A percentile compares a stretch with the other conserved stretches of the same genome.
phyloP scores from a whole-genome alignment of 2,113 vertebrate genomes.

The Limnothrissa miodon region DNA sequence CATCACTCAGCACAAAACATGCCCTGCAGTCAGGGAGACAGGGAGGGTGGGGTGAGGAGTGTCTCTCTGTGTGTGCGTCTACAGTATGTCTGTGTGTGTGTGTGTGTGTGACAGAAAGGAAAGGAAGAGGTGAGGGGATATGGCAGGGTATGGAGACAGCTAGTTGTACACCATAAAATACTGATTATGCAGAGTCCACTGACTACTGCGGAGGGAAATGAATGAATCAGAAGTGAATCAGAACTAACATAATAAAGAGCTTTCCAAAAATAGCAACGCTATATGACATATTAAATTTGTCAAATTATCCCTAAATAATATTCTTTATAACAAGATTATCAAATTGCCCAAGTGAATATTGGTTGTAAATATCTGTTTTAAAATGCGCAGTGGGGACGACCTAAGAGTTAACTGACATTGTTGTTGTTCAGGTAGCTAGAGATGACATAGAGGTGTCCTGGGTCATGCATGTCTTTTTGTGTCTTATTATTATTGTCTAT shows the following conservation, averaged over 20 bases:
- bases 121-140: neutral
- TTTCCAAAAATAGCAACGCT: too few species aligned
- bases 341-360: neutral
- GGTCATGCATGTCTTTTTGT: neutral
- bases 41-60: neutral
- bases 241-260: too few species aligned
- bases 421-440: neutral
- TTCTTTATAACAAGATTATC: too few species aligned
- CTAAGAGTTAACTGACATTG: neutral
- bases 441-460: neutral
- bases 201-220: neutral
- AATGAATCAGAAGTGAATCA: neutral
- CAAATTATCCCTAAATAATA: too few species aligned
- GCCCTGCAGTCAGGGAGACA: neutral
- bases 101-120: neutral
- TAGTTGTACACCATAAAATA: neutral
- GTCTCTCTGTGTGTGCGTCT: neutral
- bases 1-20: constrained; percentile 11
- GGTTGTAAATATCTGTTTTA: neutral
- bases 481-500: neutral
- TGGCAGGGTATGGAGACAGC: neutral
- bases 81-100: neutral
- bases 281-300: too few species aligned
- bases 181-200: neutral
- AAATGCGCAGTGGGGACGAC: neutral